Evolutionary conservation across 2,888 invertebrate genomes (phyloP), one percentile per base, ranked within the genome.

Genomic region (Heliconius erato): DNA sequence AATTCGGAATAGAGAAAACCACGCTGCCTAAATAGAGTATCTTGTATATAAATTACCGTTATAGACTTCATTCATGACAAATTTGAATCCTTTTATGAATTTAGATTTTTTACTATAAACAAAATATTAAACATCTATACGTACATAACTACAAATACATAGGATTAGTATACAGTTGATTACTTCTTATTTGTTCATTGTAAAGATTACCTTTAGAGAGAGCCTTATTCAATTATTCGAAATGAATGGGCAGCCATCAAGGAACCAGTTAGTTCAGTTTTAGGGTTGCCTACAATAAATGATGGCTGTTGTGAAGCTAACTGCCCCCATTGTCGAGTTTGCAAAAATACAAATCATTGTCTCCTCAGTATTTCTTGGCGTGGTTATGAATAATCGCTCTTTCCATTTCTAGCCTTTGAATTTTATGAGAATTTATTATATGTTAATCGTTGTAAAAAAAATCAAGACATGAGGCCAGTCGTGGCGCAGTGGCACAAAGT

Each of bases 221-320:
- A 63, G 77, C 85, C 83, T 82, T 84, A 83, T 85, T 84, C 86
- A 86, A 88, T 89, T 87, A 87, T 86, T 86, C 85, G 83, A 84
- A 86, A 88, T 88, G 86, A 87, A 89, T 88, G 86, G 86, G 80
- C 78, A 72, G 79, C 86, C 86, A 88, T 88, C 86, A 86, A 87
- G 85, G 86, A 86, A 85, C 86, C 88, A 88, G 87, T 89, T 89
- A 88, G 86, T 84, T 84, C 83, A 86, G 85, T 88, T 87, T 87
- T 80, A 84, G 86, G 85, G 85, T 84, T 84, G 84, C 84, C 84
- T 87, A 86, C 86, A 85, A 86, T 85, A 86, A 83, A 86, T 85
- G 83, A 85, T 81, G 79, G 84, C 86, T 84, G 81, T 87, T 86
- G 86, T 83, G 83, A 83, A 83, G 82, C 82, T 84, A 85, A 83